A percentile compares a stretch with the other conserved stretches of the same genome.
These are phyloP conservation scores for Leucoptera coffeella DNA, from an alignment of 2,888 invertebrate species.

Conservation along the genomic window DNA sequence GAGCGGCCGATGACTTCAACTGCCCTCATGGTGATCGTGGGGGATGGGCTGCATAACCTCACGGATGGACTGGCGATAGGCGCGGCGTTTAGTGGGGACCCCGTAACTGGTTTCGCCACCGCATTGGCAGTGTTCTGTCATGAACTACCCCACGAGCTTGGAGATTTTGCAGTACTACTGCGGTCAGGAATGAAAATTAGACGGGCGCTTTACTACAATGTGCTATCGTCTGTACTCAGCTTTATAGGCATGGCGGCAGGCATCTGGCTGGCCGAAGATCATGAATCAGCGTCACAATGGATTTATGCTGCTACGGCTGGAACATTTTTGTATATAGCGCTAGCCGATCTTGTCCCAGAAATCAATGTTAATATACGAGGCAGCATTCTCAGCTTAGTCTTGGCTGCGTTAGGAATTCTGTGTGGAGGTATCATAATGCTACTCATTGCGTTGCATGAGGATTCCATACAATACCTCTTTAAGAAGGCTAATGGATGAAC, in stretches of 20 bases:
- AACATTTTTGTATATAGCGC: constrained; percentile 73
- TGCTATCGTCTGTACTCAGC: constrained; percentile 68
- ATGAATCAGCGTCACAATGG: constrained; percentile 64
- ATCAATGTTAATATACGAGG: constrained; percentile 48
- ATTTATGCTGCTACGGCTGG: constrained; percentile 76
- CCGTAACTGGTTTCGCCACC: constrained; percentile 70
- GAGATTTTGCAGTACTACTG: constrained; percentile 74
- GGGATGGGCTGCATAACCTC: constrained; percentile 74
- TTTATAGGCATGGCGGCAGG: constrained; percentile 72
- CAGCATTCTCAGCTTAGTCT: constrained; percentile 46
- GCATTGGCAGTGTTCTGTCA: constrained; percentile 76
- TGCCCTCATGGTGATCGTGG: constrained; percentile 74
- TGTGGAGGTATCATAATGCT: constrained; percentile 68
- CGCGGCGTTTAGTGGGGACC: constrained; percentile 67
- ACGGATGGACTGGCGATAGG: constrained; percentile 78
- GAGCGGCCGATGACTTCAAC: constrained; percentile 57
- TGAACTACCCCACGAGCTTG: constrained; percentile 75
- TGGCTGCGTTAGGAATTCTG: constrained; percentile 62
- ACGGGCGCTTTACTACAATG: constrained; percentile 66
- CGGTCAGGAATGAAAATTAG: constrained; percentile 68
- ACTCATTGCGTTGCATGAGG: constrained; percentile 66
- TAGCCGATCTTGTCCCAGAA: constrained; percentile 71
- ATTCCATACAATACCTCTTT: constrained; percentile 45
- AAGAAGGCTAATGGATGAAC: no score
- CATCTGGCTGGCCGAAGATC: constrained; percentile 62